Percentiles rank a stretch among this genome's conserved stretches.
These are phyloP conservation scores for Temnothorax ravouxi DNA, from an alignment of 2,888 invertebrate species.

Conservation along the genomic window DNA sequence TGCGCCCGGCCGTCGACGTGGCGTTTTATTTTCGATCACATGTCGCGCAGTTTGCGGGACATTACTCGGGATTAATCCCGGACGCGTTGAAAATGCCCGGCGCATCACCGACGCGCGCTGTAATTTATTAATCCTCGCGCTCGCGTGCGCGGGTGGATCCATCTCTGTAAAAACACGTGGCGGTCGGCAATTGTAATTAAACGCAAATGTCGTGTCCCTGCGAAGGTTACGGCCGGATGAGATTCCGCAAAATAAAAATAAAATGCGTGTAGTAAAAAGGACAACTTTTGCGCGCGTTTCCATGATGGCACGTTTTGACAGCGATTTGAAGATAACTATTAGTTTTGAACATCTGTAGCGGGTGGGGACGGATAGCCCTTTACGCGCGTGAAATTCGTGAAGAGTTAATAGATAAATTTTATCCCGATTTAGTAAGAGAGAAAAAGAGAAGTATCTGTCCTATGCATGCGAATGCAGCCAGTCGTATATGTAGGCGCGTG, in stretches of 20 bases:
- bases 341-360: not conserved
- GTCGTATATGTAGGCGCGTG: not conserved
- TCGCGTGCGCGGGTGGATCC: not conserved
- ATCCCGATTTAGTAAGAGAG: not conserved
- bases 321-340: constrained; percentile 36
- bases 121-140: constrained; percentile 69
- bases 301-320: constrained; percentile 33
- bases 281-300: constrained; percentile 10
- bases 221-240: constrained; percentile 51
- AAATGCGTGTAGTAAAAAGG: constrained; percentile 4
- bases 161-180: constrained; percentile 46
- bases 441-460: not conserved
- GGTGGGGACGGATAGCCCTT: not conserved
- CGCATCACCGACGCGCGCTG: constrained; percentile 47
- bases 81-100: constrained; percentile 55
- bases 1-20: constrained; percentile 26
- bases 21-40: constrained; percentile 68
- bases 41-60: constrained; percentile 59
- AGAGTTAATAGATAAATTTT: constrained; percentile 38
- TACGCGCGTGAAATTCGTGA: constrained; percentile 8
- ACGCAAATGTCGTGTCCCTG: constrained; percentile 31
- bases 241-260: constrained; percentile 8
- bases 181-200: constrained; percentile 57
- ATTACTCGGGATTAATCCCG: constrained; percentile 72
- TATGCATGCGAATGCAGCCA: not conserved